Base-by-base conservation (phyloP, 1,140 invertebrate genomes). In the Sarcophaga peregrina region DNA sequence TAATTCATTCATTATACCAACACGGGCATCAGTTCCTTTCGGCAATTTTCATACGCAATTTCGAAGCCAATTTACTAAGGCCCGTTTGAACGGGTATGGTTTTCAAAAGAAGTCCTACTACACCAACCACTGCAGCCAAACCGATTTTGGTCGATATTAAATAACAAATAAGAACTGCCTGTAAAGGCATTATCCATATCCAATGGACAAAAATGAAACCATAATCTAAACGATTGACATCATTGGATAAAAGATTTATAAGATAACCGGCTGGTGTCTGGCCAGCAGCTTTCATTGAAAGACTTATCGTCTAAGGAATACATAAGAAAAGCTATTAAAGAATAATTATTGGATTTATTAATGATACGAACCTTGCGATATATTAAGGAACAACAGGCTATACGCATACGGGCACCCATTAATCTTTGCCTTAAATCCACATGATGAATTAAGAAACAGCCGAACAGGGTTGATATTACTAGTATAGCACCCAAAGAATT, bases 231-330 rank as follows among this genome's bases (percentile, higher is more conserved):
- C 94, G 91, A 86, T 92, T 92, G 0, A 95, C 92, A 87, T 97
- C 96, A 86, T 97, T 97, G 2, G 96, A 96, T 81, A 97, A 90
- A 13, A 97, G 89, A 91, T 97, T 97, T 5, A 97, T 94, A 50
- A 97, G 92, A 91, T 96, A 96, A 0, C 96, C 96, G 3, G 94
- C 93, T 1, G 95, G 95, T 2, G 95, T 94, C 85, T 94, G 91
- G 0, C 93, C 93, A 15, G 96, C 86, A 0, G 96, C 93, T 75
- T 91, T 91, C 90, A 93, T 93, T 82, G 92, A 94, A 46, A 95
- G 90, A 3, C 92, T 91, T 11, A 94, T 88, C 0, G 94, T 91
- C 93, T 94, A 84, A 13, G 37, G 74, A 0, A 13, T 5, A 47
- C n/a, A 62, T 37, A 37, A 37, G 25, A 37, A 37, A 37, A 37